Percentiles rank a stretch among this genome's conserved stretches.
These are phyloP conservation scores for Aepyceros melampus DNA, from an alignment of 2,113 vertebrate genomes.

Conservation along the genomic window DNA sequence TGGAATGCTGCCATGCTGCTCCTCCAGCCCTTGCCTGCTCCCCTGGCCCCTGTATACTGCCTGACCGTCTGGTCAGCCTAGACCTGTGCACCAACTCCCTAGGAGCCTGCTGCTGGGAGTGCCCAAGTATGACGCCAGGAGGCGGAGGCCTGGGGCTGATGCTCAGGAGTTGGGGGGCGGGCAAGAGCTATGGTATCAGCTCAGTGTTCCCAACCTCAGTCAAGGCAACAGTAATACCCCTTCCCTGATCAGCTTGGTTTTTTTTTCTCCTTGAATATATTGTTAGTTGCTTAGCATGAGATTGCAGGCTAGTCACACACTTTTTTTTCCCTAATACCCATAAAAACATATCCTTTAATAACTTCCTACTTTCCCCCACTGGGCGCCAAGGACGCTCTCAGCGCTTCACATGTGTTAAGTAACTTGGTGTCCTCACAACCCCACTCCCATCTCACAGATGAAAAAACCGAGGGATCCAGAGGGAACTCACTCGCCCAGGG, in stretches of 20 bases:
- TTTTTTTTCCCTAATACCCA: neutral
- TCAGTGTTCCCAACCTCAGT: neutral
- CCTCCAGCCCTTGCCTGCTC: neutral
- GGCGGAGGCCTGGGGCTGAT: neutral
- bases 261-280: neutral
- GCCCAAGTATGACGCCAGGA: neutral
- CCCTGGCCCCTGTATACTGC: neutral
- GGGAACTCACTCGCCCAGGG: rapidly evolving
- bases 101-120: neutral
- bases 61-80: neutral
- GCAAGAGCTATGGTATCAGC: neutral
- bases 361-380: neutral
- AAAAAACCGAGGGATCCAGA: neutral
- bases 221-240: neutral
- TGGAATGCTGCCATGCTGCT: neutral
- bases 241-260: neutral
- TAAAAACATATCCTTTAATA: neutral
- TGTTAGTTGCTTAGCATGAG: neutral
- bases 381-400: neutral
- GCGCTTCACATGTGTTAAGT: neutral
- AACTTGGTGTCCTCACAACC: neutral
- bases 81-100: neutral
- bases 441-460: neutral
- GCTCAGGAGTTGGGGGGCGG: rapidly evolving
- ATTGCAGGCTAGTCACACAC: no score